A percentile compares a stretch with the other conserved stretches of the same genome.
Conservation (phyloP, 2,113 vertebrate genomes). For the Xenus cinereus region DNA sequence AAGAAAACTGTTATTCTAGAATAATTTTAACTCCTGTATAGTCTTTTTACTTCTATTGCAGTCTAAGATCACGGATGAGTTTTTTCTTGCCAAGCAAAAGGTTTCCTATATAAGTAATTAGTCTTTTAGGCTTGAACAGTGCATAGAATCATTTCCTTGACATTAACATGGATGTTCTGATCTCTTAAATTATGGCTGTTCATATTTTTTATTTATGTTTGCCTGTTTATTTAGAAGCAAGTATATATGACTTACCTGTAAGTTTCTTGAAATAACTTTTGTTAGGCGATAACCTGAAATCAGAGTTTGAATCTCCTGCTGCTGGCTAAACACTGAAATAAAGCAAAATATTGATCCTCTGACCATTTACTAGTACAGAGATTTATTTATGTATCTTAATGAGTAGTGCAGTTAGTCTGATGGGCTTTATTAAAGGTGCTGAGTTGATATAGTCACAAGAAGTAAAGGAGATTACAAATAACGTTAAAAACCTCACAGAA, state of each 20-base stretch:
- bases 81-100: background rate
- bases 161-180: background rate
- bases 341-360: background rate
- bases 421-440: background rate
- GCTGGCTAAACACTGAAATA: background rate
- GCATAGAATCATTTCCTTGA: background rate
- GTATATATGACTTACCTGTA: background rate
- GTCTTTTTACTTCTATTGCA: slow-evolving; percentile 9
- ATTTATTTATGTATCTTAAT: background rate
- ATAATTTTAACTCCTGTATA: background rate
- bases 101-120: background rate
- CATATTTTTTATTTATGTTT: background rate
- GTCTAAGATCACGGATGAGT: background rate
- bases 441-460: background rate
- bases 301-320: background rate
- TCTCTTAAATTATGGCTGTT: background rate
- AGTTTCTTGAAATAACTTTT: background rate
- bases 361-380: background rate
- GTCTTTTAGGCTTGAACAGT: background rate
- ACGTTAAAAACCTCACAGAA: background rate
- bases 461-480: background rate
- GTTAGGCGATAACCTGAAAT: background rate
- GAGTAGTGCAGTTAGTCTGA: background rate
- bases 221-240: background rate
- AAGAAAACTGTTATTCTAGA: slow-evolving; percentile 15